Conservation (phyloP, 2,113 vertebrate species). For the Tautogolabrus adspersus region DNA sequence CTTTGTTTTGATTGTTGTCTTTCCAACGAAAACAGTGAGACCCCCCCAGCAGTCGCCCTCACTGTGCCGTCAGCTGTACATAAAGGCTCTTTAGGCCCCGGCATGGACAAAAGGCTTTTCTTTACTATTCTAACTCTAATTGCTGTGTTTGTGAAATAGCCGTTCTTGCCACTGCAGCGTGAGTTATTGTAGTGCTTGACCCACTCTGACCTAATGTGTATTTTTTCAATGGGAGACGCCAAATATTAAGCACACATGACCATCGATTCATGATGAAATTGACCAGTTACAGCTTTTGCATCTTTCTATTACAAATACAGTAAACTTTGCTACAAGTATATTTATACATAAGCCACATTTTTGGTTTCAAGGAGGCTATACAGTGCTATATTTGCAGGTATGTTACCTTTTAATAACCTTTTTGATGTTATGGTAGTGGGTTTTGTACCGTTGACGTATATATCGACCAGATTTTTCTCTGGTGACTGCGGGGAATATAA, state of each 20-base stretch:
- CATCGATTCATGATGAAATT: slow-evolving; percentile 30
- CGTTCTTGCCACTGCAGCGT: slow-evolving; percentile 63
- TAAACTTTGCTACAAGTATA: slow-evolving; percentile 15
- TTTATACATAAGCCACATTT: slow-evolving; percentile 41
- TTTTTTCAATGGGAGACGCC: slow-evolving; percentile 40
- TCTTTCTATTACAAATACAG: slow-evolving; percentile 6
- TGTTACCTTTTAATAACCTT: slow-evolving; percentile 56
- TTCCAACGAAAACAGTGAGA: slow-evolving; percentile 17
- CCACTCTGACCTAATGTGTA: slow-evolving; percentile 50
- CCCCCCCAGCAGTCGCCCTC: slow-evolving; percentile 22
- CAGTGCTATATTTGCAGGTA: slow-evolving; percentile 58
- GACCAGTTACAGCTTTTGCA: slow-evolving; percentile 41
- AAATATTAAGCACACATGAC: slow-evolving; percentile 34
- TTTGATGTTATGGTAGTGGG: slow-evolving; percentile 37
- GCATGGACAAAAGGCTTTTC: slow-evolving; percentile 48
- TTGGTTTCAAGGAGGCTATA: slow-evolving; percentile 16
- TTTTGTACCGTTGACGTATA: slow-evolving; percentile 63
- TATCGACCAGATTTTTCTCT: slow-evolving; percentile 32
- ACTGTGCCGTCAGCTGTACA: slow-evolving; percentile 70
- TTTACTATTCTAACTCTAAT: slow-evolving; percentile 51
- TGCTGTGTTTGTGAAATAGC: slow-evolving; percentile 64
- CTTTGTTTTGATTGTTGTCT: slow-evolving; percentile 36
- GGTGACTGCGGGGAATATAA: slow-evolving; percentile 34
- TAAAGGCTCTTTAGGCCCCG: slow-evolving; percentile 54
- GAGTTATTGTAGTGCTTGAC: slow-evolving; percentile 58